Conservation (phyloP, 2,888 invertebrate species). For the Pecten maximus region DNA sequence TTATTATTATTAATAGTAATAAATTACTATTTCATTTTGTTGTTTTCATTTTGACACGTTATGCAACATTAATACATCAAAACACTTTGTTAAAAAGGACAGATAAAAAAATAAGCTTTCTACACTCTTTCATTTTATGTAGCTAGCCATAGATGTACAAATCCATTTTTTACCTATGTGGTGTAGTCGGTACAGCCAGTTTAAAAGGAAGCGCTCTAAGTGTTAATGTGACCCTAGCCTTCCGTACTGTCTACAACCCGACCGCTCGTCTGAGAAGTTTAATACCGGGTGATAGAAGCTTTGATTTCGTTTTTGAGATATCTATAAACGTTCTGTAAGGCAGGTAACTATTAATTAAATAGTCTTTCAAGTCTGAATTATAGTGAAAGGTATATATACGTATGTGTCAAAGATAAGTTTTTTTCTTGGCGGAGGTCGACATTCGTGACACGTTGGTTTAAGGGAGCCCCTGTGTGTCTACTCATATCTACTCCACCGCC, state of each 20-base stretch:
- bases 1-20: too few relatives aligned
- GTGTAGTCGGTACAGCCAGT: not conserved
- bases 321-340: not conserved
- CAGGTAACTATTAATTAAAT: conserved; percentile 26
- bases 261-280: not conserved
- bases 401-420: not conserved
- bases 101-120: too few relatives aligned
- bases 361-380: not conserved
- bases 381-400: not conserved
- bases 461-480: not conserved
- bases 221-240: not conserved
- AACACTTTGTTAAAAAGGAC: too few relatives aligned
- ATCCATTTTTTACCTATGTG: not conserved
- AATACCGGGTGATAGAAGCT: not conserved
- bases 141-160: too few relatives aligned
- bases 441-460: not conserved
- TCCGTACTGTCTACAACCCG: not conserved
- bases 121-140: too few relatives aligned
- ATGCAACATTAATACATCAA: too few relatives aligned
- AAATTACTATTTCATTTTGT: too few relatives aligned
- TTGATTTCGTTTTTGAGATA: conserved; percentile 22
- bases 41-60: too few relatives aligned
- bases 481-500: not conserved
- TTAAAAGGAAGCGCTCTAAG: not conserved
- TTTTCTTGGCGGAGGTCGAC: not conserved